Evolutionary conservation across 2,113 vertebrate species (phyloP).

Genomic region (Tichodroma muraria): DNA sequence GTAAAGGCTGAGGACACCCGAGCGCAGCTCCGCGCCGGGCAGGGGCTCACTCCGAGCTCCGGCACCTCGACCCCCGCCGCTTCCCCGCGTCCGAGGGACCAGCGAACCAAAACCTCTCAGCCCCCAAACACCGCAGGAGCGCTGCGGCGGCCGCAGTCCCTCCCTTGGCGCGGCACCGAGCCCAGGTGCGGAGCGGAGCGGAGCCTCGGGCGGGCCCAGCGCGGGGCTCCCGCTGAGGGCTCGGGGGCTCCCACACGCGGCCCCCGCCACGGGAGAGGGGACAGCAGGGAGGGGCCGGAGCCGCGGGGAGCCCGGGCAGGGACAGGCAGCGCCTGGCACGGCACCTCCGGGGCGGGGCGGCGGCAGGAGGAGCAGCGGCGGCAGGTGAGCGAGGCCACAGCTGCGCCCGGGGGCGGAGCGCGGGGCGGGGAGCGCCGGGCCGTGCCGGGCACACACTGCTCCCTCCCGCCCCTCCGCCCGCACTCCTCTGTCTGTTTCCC

Average conservation of each 20-base stretch:
- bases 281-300: fast-evolving
- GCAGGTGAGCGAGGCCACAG: not conserved
- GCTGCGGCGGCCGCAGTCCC: not conserved
- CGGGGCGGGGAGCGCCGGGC: not conserved
- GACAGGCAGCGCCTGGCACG: fast-evolving
- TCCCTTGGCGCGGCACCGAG: not conserved
- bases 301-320: fast-evolving
- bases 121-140: fast-evolving
- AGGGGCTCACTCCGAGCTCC: fast-evolving
- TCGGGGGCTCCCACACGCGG: fast-evolving
- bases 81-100: fast-evolving
- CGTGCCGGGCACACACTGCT: not conserved
- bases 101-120: no score
- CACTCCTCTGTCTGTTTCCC: not conserved
- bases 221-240: not conserved
- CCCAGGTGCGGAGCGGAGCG: not conserved
- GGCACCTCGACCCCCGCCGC: not conserved
- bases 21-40: fast-evolving
- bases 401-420: not conserved
- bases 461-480: not conserved
- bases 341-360: not conserved
- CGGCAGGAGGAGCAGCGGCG: not conserved
- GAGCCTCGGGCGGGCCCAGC: not conserved
- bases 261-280: fast-evolving
- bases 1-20: not conserved